Conservation (phyloP, 2,797 vertebrate genomes). For the Masticophis lateralis region DNA sequence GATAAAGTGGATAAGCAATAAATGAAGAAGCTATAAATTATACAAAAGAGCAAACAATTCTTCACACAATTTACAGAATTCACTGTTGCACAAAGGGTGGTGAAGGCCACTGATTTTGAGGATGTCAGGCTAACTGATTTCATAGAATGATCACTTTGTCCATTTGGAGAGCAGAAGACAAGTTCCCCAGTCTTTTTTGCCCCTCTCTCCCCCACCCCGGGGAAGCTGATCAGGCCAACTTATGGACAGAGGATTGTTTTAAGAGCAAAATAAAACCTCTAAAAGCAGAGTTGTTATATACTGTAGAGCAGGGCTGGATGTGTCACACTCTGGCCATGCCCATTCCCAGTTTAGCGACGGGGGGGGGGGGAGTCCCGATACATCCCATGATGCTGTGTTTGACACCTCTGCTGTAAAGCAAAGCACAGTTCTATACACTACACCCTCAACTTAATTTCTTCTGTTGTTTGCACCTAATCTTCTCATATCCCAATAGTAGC, state of each 20-base stretch:
- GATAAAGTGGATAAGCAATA: neutral
- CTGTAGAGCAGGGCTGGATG: neutral
- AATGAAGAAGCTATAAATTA: neutral
- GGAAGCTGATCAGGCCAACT: neutral
- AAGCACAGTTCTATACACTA: neutral
- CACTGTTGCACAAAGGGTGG: neutral
- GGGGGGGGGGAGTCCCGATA: no score
- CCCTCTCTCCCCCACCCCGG: neutral
- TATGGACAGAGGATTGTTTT: neutral
- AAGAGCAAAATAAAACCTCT: neutral
- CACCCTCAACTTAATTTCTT: neutral
- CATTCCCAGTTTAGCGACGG: no score
- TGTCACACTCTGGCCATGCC: no score
- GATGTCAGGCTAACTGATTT: neutral
- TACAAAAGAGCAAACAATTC: neutral
- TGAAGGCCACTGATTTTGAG: neutral
- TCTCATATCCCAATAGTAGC: neutral
- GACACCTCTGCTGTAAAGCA: no score
- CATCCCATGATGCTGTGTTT: no score
- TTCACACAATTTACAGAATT: neutral
- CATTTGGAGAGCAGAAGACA: neutral
- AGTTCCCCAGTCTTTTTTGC: neutral
- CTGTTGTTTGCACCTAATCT: neutral
- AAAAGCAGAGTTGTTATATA: neutral
- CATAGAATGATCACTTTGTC: neutral